Evolutionary conservation across 2,888 invertebrate species (phyloP).

Genomic region (Phyllotreta cruciferae): DNA sequence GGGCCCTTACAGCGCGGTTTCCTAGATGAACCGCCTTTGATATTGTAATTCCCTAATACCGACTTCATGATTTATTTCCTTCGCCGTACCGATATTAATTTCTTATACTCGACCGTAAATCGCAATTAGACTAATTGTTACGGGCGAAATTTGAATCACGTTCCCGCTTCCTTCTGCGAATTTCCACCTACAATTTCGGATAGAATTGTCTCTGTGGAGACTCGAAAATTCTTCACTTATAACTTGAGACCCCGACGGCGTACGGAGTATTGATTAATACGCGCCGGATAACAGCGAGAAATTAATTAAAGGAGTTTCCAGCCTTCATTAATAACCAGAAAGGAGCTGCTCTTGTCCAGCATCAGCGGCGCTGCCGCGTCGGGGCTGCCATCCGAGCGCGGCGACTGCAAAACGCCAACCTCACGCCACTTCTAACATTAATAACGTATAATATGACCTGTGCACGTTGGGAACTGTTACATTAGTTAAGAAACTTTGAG

Average conservation of each 20-base stretch:
- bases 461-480: slow-evolving; percentile 34
- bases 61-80: slow-evolving; percentile 59
- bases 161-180: slow-evolving; percentile 14
- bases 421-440: slow-evolving; percentile 41
- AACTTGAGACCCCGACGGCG: slow-evolving; percentile 43
- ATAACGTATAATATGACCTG: slow-evolving; percentile 38
- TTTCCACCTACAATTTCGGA: slow-evolving; percentile 7
- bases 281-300: slow-evolving; percentile 60
- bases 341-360: slow-evolving; percentile 55
- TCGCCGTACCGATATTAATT: slow-evolving; percentile 49
- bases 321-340: slow-evolving; percentile 61
- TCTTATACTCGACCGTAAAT: slow-evolving; percentile 46
- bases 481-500: slow-evolving; percentile 32
- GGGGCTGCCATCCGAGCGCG: slow-evolving; percentile 30
- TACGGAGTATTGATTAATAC: slow-evolving; percentile 60
- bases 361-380: slow-evolving; percentile 41
- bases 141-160: slow-evolving; percentile 32
- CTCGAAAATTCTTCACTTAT: no score
- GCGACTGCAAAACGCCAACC: slow-evolving; percentile 40
- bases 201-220: no score
- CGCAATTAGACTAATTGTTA: slow-evolving; percentile 47
- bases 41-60: slow-evolving; percentile 59
- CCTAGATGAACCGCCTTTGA: slow-evolving; percentile 59
- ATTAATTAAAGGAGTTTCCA: slow-evolving; percentile 62
- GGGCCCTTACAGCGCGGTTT: slow-evolving; percentile 56